Evolutionary conservation across 2,113 vertebrate species (phyloP), one percentile per base, ranked within the genome.

Genomic region (Phrynosoma platyrhinos): DNA sequence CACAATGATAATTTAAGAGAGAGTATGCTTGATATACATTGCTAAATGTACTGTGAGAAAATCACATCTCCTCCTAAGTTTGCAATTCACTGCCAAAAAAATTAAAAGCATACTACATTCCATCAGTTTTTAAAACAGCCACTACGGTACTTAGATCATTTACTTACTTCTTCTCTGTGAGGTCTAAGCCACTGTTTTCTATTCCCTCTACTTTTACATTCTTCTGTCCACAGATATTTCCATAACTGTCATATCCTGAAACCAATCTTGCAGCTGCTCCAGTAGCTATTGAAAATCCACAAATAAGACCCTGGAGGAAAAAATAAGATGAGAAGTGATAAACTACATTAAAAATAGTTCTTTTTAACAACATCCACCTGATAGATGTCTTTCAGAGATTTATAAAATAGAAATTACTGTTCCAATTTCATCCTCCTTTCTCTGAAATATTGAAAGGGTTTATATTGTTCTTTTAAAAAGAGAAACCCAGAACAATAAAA

Each of bases 201-300:
- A 98, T 95, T 86, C 96, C 98, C 88, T 98, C 98, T 66, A 99
- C 96, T 86, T 97, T 97, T 82, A 97, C 96, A 88, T 99, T 99
- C 96, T 97, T 98, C 88, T 97, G 98, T 83, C 99, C 98, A 90
- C 99, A 99, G 72, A 99, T 99, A 97, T 99, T 99, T 93, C 99
- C 99, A 3, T 98, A 99, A 96, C 98, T 99, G 97, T 99, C 99
- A 91, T 99, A 99, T 90, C 99, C 99, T 20, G 96, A 98, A 82
- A 99, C 94, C 68, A 99, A 97, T 92, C 99, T 98, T 62, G 98
- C 97, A 76, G 98, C 98, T 93, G 98, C 99, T 93, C 99, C 99
- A 79, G 98, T 98, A 94, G 96, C 98, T 94, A 99, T 96, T 93
- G 98, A 98, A 97, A 98, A 99, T 92, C 98, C 98, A 96, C 98